Percentiles rank a stretch among this genome's conserved stretches.
Conservation (phyloP, 1,140 invertebrate species). For the Zaprionus nigranus region DNA sequence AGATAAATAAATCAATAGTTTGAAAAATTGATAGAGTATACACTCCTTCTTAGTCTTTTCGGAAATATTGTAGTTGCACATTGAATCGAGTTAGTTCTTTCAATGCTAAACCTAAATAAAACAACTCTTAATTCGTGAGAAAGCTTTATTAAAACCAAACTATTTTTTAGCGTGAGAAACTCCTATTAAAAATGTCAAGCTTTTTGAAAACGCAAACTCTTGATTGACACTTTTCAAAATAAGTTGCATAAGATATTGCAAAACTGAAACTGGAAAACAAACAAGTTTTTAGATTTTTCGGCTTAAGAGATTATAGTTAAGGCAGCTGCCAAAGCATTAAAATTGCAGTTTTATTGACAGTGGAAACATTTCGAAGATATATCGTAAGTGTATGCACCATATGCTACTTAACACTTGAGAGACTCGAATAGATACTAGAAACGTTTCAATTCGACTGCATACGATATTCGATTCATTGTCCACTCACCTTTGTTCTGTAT, state of each 20-base stretch:
- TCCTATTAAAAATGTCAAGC: neutral
- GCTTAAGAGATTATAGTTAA: neutral
- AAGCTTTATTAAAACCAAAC: neutral
- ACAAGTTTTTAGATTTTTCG: neutral
- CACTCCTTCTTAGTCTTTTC: too few relatives aligned
- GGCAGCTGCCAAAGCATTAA: neutral
- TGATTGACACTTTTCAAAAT: slow-evolving; percentile 7
- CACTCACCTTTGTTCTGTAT: slow-evolving; percentile 62
- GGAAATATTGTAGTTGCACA: too few relatives aligned
- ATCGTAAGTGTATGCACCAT: neutral
- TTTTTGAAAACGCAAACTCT: slow-evolving; percentile 2
- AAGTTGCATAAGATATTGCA: slow-evolving; percentile 1
- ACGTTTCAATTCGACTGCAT: neutral
- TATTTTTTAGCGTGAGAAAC: neutral
- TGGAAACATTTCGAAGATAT: neutral
- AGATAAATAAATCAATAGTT: too few relatives aligned
- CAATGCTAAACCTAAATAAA: neutral
- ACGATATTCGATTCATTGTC: neutral
- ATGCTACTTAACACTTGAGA: neutral
- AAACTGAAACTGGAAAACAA: slow-evolving; percentile 2
- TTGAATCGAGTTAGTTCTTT: neutral
- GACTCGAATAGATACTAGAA: too few relatives aligned
- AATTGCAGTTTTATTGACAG: neutral
- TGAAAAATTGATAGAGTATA: neutral
- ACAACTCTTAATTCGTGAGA: neutral